Percentiles rank a stretch among this genome's conserved stretches.
These are phyloP conservation scores for Pollachius pollachius DNA, from an alignment of 2,113 vertebrate species.

Conservation along the genomic window DNA sequence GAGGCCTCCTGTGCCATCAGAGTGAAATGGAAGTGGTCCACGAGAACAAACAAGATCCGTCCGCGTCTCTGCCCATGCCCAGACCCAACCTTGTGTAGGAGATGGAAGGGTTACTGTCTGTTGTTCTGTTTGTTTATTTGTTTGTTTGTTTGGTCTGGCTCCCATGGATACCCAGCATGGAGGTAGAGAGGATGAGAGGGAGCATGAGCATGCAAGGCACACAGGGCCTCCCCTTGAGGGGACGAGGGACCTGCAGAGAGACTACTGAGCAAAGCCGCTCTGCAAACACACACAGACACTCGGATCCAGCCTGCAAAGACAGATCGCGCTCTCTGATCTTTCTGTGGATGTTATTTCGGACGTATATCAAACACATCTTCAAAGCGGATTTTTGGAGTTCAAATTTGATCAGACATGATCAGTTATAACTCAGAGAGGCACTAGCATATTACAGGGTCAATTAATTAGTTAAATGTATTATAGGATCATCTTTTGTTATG, in stretches of 20 bases:
- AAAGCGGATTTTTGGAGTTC: no score
- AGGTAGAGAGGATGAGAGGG: constrained; percentile 21
- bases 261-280: constrained; percentile 50
- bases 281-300: constrained; percentile 52
- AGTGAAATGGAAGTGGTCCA: constrained; percentile 67
- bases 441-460: no score
- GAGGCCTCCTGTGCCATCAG: constrained; percentile 60
- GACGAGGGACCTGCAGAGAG: constrained; percentile 63
- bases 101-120: constrained; percentile 52
- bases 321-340: constrained; percentile 35
- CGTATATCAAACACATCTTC: constrained; percentile 8
- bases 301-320: constrained; percentile 43
- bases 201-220: constrained; percentile 31
- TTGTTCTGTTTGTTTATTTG: constrained; percentile 62
- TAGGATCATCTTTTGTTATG: no score
- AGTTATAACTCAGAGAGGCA: no score
- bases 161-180: constrained; percentile 60
- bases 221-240: constrained; percentile 61
- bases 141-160: constrained; percentile 74
- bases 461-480: no score
- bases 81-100: constrained; percentile 64
- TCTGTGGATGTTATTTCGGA: constrained; percentile 33
- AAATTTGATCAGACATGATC: no score
- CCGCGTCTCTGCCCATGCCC: constrained; percentile 54
- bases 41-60: constrained; percentile 68